phyloP scores from a whole-genome alignment of 2,797 vertebrate species.

The Mormyrus proboscirostris region DNA sequence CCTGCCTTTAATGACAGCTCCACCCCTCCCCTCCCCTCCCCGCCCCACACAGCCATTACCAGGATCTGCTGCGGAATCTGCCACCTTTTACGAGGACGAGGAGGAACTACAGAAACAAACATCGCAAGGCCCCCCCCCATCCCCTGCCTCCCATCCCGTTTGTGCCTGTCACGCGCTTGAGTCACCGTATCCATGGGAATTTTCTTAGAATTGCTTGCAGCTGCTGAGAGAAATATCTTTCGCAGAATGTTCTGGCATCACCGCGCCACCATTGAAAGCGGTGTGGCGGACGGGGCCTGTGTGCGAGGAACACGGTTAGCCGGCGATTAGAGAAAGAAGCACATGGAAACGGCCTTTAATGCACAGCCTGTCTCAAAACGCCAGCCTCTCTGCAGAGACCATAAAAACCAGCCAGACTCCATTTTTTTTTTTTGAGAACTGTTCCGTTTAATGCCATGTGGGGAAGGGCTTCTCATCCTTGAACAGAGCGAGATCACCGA shows the following conservation, averaged over 20 bases:
- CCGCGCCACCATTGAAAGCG: neutral
- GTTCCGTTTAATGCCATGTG: neutral
- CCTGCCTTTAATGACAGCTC: neutral
- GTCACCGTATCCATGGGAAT: conserved; percentile 5
- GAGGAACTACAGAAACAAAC: neutral
- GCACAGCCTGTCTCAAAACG: neutral
- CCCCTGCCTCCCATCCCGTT: neutral
- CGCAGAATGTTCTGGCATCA: neutral
- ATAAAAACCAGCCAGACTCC: neutral
- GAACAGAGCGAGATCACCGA: neutral
- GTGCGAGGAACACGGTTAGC: neutral
- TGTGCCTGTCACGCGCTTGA: neutral
- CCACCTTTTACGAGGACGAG: neutral
- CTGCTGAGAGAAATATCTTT: neutral
- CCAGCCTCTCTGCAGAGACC: neutral
- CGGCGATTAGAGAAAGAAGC: neutral
- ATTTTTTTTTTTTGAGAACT: neutral
- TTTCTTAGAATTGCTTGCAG: neutral
- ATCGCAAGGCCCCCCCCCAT: neutral
- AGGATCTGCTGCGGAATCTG: neutral
- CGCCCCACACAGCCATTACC: neutral
- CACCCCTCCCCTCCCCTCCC: neutral
- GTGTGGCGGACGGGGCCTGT: neutral
- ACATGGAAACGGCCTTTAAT: neutral
- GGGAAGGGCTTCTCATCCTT: neutral